Evolutionary conservation across 1,140 invertebrate species (phyloP).

Genomic region (Oppia nitens): DNA sequence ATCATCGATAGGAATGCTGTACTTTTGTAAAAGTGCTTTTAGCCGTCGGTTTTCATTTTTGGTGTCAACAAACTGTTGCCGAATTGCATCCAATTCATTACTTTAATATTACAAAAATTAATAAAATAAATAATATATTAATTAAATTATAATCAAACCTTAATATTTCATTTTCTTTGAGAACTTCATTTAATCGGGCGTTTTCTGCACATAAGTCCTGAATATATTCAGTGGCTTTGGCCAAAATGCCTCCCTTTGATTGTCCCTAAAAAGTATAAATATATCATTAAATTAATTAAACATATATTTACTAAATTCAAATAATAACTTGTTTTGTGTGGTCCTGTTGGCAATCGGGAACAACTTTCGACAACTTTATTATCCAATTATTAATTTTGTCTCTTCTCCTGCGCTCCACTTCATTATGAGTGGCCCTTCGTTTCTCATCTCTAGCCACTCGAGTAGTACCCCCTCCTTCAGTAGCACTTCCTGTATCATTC

Average conservation of each 20-base stretch:
- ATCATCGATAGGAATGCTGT: conserved; percentile 5
- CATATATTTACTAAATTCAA: background rate
- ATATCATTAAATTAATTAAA: background rate
- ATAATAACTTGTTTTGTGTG: conserved; percentile 30
- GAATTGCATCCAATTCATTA: conserved; percentile 9
- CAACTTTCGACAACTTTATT: conserved; percentile 65
- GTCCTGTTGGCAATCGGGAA: conserved; percentile 33
- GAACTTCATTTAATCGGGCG: conserved; percentile 32
- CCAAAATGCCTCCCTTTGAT: conserved; percentile 87
- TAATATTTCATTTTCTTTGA: conserved; percentile 10
- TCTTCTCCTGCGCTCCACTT: conserved; percentile 32
- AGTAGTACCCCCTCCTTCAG: background rate
- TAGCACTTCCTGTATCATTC: too few species aligned
- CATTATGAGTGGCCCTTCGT: conserved; percentile 9
- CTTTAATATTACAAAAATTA: background rate
- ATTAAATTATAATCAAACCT: background rate
- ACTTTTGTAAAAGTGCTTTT: background rate
- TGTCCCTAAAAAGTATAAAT: conserved; percentile 28
- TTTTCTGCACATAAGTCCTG: conserved; percentile 60
- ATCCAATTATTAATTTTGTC: conserved; percentile 97
- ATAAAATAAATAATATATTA: background rate
- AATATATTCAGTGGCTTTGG: conserved; percentile 92
- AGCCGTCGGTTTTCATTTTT: conserved; percentile 6
- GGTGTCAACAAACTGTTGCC: conserved; percentile 1
- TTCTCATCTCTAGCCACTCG: conserved; percentile 2